A percentile compares a stretch with the other conserved stretches of the same genome.
phyloP scores from a whole-genome alignment of 2,888 invertebrate genomes.

The Andrena marginata region DNA sequence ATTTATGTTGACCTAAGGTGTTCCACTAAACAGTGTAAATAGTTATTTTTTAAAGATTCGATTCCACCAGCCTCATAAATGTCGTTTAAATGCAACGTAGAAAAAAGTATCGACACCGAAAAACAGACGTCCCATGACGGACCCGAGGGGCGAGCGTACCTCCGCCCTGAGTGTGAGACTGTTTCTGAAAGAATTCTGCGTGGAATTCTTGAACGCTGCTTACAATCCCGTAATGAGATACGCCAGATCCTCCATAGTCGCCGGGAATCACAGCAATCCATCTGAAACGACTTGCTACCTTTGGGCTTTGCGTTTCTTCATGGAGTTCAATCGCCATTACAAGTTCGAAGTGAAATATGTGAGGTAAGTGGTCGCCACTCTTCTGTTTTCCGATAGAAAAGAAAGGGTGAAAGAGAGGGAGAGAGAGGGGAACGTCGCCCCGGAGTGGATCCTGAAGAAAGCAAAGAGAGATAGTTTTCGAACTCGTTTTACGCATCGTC shows the following conservation, averaged over 20 bases:
- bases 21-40: no score
- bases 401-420: not conserved
- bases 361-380: constrained; percentile 87
- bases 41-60: not conserved
- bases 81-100: constrained; percentile 38
- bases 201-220: constrained; percentile 95
- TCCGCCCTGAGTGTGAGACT: constrained; percentile 96
- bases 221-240: constrained; percentile 97
- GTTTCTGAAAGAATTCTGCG: constrained; percentile 97
- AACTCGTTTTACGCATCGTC: constrained; percentile 78
- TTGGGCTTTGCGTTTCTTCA: constrained; percentile 97
- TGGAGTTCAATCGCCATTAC: constrained; percentile 97
- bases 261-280: constrained; percentile 89
- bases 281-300: constrained; percentile 97
- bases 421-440: constrained; percentile 19
- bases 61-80: not conserved
- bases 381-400: constrained; percentile 35
- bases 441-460: constrained; percentile 34
- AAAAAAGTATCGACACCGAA: constrained; percentile 89
- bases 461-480: constrained; percentile 65
- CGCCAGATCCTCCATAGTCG: constrained; percentile 91
- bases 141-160: constrained; percentile 88
- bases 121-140: constrained; percentile 91
- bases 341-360: constrained; percentile 95
- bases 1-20: no score